These are phyloP conservation scores for Cettia cetti DNA, from an alignment of 2,113 vertebrate genomes.

Conservation along the genomic window DNA sequence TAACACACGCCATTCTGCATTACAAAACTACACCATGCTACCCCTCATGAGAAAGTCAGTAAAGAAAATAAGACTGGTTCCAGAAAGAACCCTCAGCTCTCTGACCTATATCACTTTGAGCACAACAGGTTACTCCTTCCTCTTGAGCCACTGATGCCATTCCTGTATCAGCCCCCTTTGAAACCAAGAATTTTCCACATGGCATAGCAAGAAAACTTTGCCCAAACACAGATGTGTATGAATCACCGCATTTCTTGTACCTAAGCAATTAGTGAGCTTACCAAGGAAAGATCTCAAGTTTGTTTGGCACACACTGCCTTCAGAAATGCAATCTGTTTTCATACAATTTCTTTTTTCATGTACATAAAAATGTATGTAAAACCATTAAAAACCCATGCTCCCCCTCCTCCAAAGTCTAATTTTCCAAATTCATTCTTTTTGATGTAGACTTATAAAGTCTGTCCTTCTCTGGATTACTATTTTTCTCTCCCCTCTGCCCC, in stretches of 20 bases:
- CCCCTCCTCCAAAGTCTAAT: not conserved
- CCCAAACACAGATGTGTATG: not conserved
- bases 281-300: not conserved
- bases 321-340: not conserved
- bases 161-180: accelerated
- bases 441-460: not conserved
- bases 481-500: not conserved
- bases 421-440: not conserved
- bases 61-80: not conserved
- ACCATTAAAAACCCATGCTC: not conserved
- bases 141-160: not conserved
- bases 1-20: not conserved
- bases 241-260: not conserved
- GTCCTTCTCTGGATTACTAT: not conserved
- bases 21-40: not conserved
- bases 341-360: not conserved
- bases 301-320: not conserved
- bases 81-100: not conserved
- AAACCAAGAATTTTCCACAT: accelerated
- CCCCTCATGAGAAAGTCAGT: not conserved
- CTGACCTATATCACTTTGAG: not conserved
- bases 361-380: not conserved
- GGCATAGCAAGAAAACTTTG: not conserved
- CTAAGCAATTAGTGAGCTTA: not conserved
- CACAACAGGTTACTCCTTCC: not conserved